These are phyloP conservation scores for Cheilosia vernalis DNA, from an alignment of 2,888 invertebrate species.

Conservation along the genomic window DNA sequence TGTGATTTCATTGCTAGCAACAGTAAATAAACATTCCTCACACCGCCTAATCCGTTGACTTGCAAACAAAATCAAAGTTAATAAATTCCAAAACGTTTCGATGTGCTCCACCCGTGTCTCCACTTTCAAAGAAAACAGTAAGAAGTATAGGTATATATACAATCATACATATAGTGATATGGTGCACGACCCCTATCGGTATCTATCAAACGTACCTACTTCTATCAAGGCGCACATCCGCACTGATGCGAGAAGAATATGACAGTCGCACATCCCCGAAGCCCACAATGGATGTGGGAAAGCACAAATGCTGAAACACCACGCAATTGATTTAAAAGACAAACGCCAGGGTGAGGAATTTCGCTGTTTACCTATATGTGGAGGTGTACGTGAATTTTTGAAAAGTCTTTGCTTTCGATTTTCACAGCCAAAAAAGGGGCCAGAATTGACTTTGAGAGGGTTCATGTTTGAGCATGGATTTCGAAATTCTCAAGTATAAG, in stretches of 20 bases:
- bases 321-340: slow-evolving; percentile 53
- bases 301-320: slow-evolving; percentile 35
- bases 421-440: slow-evolving; percentile 6
- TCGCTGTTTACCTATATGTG: slow-evolving; percentile 2
- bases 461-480: slow-evolving; percentile 41
- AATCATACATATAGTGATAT: slow-evolving; percentile 2
- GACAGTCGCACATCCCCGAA: neutral
- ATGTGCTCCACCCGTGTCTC: slow-evolving; percentile 36
- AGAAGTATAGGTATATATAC: no score
- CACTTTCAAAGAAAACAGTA: slow-evolving; percentile 44
- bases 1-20: no score
- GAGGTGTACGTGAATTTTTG: neutral
- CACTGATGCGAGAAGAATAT: no score
- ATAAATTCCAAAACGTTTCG: slow-evolving; percentile 45
- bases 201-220: slow-evolving; percentile 8
- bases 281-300: neutral
- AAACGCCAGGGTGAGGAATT: slow-evolving; percentile 31
- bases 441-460: slow-evolving; percentile 32
- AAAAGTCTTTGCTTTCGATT: slow-evolving; percentile 17
- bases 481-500: neutral
- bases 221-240: no score
- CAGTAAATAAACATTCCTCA: no score
- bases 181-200: slow-evolving; percentile 27
- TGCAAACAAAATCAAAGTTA: slow-evolving; percentile 61
- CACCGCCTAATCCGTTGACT: slow-evolving; percentile 34